Evolutionary conservation across 2,113 vertebrate species (phyloP).

Genomic region (Spermophilus dauricus): DNA sequence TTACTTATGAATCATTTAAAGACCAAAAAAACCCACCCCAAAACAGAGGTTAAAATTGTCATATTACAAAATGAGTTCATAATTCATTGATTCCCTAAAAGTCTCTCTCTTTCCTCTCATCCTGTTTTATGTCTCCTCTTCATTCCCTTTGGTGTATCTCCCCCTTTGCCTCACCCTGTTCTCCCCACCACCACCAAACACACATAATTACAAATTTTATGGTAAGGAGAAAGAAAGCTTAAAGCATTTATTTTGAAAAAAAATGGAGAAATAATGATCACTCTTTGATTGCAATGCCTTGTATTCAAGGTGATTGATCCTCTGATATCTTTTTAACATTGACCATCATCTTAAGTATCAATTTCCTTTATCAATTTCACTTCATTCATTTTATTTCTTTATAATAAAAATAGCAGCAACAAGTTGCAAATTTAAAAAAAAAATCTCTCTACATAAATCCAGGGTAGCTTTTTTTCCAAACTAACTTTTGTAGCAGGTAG

Average conservation of each 20-base stretch:
- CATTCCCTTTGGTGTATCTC: not conserved
- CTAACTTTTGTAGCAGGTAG: not conserved
- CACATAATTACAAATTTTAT: not conserved
- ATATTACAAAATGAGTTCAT: not conserved
- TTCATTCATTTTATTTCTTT: constrained; percentile 24
- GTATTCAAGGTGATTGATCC: not conserved
- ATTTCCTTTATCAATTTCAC: not conserved
- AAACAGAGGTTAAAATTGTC: not conserved
- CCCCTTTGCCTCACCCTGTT: not conserved
- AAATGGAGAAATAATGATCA: not conserved
- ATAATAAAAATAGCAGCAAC: not conserved
- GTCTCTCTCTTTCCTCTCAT: no score
- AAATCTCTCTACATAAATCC: not conserved
- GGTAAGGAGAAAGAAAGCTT: not conserved
- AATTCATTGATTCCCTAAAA: not conserved
- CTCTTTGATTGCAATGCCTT: not conserved
- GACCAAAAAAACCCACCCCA: not conserved
- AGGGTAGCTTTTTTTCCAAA: not conserved
- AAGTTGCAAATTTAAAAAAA: not conserved
- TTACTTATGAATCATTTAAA: not conserved
- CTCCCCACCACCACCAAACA: not conserved
- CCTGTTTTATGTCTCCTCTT: not conserved
- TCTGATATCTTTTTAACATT: not conserved
- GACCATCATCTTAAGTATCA: no score
- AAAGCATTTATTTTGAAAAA: not conserved